Conservation (phyloP, 30 jellyfish, hydroid and myxozoan genomes). For the Chironex yamaguchii region DNA sequence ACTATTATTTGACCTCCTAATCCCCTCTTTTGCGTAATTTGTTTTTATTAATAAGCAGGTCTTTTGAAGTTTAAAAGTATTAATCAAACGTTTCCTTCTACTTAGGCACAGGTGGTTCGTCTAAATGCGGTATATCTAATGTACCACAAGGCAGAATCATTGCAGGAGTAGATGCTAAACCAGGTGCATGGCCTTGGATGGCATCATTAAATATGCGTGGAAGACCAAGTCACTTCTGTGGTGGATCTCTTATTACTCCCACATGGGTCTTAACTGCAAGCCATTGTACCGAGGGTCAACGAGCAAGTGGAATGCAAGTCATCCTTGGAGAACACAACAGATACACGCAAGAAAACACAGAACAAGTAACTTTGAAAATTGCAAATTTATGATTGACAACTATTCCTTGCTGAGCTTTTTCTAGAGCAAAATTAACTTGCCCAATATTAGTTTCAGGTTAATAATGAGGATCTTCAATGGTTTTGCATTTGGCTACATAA, state of each 20-base stretch:
- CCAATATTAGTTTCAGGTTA: too few species aligned
- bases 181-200: conserved; percentile 91
- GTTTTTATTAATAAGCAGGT: too few species aligned
- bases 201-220: conserved; percentile 73
- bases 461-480: too few species aligned
- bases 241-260: conserved; percentile 67
- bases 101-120: too few species aligned
- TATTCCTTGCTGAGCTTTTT: too few species aligned
- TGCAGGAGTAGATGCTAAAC: conserved; percentile 63
- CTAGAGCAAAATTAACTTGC: too few species aligned
- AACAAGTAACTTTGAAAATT: conserved; percentile 35
- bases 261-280: conserved; percentile 79
- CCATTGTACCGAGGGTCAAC: conserved; percentile 71
- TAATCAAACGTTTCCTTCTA: too few species aligned
- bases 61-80: too few species aligned
- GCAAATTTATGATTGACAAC: too few species aligned
- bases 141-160: conserved; percentile 73
- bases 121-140: conserved; percentile 59
- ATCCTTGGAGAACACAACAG: conserved; percentile 74
- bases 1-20: too few species aligned
- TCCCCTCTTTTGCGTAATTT: too few species aligned
- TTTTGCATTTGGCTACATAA: too few species aligned
- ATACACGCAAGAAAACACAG: conserved; percentile 32
- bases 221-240: conserved; percentile 73
- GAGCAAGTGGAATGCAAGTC: conserved; percentile 55